phyloP scores from a whole-genome alignment of 2,888 invertebrate genomes.

The Ormyrus thymus region DNA sequence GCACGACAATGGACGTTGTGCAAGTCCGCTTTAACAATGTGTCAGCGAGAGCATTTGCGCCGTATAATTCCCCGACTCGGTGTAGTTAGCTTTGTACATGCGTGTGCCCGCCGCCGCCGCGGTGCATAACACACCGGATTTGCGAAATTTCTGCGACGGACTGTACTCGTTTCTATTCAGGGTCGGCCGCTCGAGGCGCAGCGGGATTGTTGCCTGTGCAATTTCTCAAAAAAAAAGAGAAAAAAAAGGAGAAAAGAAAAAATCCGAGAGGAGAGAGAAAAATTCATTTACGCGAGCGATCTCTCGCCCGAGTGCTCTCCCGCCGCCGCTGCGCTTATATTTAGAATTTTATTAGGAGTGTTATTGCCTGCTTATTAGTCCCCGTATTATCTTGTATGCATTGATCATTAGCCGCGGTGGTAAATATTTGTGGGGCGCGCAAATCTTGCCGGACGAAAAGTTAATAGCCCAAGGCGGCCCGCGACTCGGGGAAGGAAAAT shows the following conservation, averaged over 20 bases:
- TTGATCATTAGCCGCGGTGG: constrained; percentile 2
- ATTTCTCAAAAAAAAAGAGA: constrained; percentile 31
- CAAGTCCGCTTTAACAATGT: constrained; percentile 19
- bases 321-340: no score
- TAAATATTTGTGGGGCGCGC: constrained; percentile 20
- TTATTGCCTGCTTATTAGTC: constrained; percentile 4
- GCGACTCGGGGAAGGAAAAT: neutral
- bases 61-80: constrained; percentile 10
- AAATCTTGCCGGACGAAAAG: constrained; percentile 14
- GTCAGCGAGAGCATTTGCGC: constrained; percentile 34
- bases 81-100: constrained; percentile 19
- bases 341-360: neutral
- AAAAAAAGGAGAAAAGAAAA: constrained; percentile 3
- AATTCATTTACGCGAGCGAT: neutral
- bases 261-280: neutral
- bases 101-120: constrained; percentile 25
- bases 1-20: neutral
- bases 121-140: constrained; percentile 50
- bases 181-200: constrained; percentile 52
- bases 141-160: constrained; percentile 53
- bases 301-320: no score
- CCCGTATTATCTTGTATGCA: neutral
- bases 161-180: constrained; percentile 57
- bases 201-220: constrained; percentile 44
- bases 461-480: constrained; percentile 27